Percentiles rank a stretch among this genome's conserved stretches.
Evolutionary conservation across 2,113 vertebrate species (phyloP).

Genomic region (Lepisosteus oculatus): DNA sequence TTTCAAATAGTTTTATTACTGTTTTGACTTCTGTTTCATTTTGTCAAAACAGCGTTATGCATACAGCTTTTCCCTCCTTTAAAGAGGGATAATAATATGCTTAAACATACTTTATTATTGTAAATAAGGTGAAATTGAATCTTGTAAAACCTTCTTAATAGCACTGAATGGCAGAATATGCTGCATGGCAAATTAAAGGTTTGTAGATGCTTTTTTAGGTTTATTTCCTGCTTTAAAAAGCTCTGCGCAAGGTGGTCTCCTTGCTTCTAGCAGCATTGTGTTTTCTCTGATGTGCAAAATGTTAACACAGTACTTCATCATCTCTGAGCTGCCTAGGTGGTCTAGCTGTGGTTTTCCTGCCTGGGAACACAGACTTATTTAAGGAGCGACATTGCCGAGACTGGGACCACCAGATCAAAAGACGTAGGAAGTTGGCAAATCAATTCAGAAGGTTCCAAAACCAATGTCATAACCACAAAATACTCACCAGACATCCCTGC

Average conservation of each 20-base stretch:
- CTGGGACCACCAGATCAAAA: slow-evolving; percentile 24
- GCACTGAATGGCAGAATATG: neutral
- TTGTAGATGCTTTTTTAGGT: slow-evolving; percentile 19
- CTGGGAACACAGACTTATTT: slow-evolving; percentile 24
- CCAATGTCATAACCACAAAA: neutral
- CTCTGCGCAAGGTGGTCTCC: slow-evolving; percentile 10
- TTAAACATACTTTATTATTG: neutral
- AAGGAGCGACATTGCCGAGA: slow-evolving; percentile 30
- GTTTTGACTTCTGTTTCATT: no score
- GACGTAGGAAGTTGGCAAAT: slow-evolving; percentile 19
- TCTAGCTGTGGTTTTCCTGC: slow-evolving; percentile 13
- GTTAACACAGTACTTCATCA: neutral
- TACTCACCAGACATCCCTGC: neutral
- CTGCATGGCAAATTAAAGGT: slow-evolving; percentile 11
- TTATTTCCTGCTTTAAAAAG: slow-evolving; percentile 4
- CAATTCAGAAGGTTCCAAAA: slow-evolving; percentile 18
- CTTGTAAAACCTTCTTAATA: neutral
- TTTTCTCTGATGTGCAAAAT: slow-evolving; percentile 10
- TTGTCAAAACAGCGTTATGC: no score
- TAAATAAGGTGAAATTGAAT: neutral
- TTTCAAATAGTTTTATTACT: no score
- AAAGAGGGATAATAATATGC: neutral
- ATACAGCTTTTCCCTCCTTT: neutral
- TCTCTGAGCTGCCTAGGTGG: slow-evolving; percentile 11
- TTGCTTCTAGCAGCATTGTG: slow-evolving; percentile 10